Percentiles rank a stretch among this genome's conserved stretches.
Evolutionary conservation across 2,797 vertebrate genomes (phyloP).

Genomic region (Arrhamphus sclerolepis): DNA sequence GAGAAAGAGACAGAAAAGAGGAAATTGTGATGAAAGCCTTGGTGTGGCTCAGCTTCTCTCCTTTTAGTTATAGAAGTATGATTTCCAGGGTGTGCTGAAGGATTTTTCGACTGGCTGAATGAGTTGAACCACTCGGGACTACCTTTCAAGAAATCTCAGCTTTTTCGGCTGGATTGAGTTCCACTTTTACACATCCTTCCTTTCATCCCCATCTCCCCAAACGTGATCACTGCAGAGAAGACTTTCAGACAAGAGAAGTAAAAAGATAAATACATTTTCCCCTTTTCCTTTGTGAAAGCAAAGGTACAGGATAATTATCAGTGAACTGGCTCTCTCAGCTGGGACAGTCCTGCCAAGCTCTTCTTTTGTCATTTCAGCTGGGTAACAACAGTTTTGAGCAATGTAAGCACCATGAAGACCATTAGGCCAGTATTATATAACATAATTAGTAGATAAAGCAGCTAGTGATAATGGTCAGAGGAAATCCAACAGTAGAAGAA

Average conservation of each 20-base stretch:
- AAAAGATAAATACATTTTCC: neutral
- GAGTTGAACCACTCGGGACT: conserved; percentile 55
- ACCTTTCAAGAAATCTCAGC: conserved; percentile 50
- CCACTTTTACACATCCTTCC: conserved; percentile 58
- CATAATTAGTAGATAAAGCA: too few species aligned
- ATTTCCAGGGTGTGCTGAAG: conserved; percentile 50
- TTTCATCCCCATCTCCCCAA: conserved; percentile 41
- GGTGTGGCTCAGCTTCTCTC: conserved; percentile 39
- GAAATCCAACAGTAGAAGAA: too few species aligned
- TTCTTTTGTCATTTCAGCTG: conserved; percentile 21
- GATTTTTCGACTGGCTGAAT: conserved; percentile 53
- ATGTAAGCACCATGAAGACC: conserved; percentile 25
- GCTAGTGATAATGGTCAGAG: too few species aligned
- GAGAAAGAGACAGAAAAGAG: conserved; percentile 1
- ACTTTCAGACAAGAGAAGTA: conserved; percentile 29
- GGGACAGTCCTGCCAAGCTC: conserved; percentile 55
- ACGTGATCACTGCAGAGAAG: conserved; percentile 27
- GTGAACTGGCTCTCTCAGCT: conserved; percentile 42
- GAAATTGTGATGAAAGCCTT: conserved; percentile 18
- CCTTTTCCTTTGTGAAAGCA: conserved; percentile 36
- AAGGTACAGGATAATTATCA: conserved; percentile 51
- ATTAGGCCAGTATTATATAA: neutral
- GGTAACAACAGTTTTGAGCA: conserved; percentile 40
- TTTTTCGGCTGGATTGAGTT: conserved; percentile 56
- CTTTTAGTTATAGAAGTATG: conserved; percentile 47